These are phyloP conservation scores for Cynoglossus semilaevis DNA, from an alignment of 2,113 vertebrate species.

Conservation along the genomic window DNA sequence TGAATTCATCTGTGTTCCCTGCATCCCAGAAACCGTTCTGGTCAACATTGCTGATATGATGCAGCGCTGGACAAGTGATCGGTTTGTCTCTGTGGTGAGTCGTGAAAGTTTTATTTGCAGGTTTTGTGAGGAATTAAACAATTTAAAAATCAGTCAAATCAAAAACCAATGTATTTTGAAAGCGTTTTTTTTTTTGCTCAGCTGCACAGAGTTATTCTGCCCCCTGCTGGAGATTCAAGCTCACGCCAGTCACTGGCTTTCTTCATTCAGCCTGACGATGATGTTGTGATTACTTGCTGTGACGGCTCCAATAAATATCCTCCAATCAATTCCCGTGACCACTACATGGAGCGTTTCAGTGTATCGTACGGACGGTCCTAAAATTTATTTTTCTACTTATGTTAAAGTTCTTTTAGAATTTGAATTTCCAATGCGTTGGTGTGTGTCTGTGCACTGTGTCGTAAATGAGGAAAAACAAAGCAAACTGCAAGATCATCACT, in stretches of 20 bases:
- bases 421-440: not conserved
- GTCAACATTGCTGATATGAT: slow-evolving; percentile 78
- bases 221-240: slow-evolving; percentile 57
- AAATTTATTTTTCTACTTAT: not conserved
- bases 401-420: too few species aligned
- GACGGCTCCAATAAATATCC: slow-evolving; percentile 72
- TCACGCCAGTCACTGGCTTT: slow-evolving; percentile 74
- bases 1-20: slow-evolving; percentile 62
- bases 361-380: slow-evolving; percentile 36
- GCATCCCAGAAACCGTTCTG: slow-evolving; percentile 68
- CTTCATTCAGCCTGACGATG: slow-evolving; percentile 71
- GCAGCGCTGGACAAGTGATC: slow-evolving; percentile 78
- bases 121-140: too few species aligned
- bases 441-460: not conserved
- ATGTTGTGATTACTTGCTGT: slow-evolving; percentile 62
- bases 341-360: slow-evolving; percentile 44
- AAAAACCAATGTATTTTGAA: too few species aligned
- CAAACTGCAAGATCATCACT: slow-evolving; percentile 35
- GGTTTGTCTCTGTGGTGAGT: slow-evolving; percentile 73
- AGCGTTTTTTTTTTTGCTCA: slow-evolving; percentile 30
- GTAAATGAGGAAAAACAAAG: not conserved
- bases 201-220: slow-evolving; percentile 72
- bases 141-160: too few species aligned
- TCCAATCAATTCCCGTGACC: slow-evolving; percentile 48
- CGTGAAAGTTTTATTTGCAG: not conserved